These are phyloP conservation scores for Cacoxenus indagator DNA, from an alignment of 2,888 invertebrate species.

Conservation along the genomic window DNA sequence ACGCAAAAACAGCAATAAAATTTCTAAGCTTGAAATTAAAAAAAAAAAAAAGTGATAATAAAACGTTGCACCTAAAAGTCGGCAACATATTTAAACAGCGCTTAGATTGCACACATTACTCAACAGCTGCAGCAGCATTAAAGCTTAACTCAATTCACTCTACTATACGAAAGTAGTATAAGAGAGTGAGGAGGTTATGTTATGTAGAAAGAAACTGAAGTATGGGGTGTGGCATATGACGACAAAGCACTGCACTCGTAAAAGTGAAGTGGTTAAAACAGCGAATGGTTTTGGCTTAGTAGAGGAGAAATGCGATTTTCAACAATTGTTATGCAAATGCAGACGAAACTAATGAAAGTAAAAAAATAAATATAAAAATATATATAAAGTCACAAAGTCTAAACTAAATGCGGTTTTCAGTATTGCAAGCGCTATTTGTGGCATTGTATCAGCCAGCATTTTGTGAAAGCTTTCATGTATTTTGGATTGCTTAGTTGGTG, in stretches of 20 bases:
- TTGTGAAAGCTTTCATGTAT: not conserved
- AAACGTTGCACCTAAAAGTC: not conserved
- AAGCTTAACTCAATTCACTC: too few species aligned
- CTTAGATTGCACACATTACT: not conserved
- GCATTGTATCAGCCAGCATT: too few species aligned
- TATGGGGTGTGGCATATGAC: not conserved
- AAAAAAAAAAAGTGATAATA: not conserved
- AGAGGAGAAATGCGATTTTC: not conserved
- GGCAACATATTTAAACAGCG: not conserved
- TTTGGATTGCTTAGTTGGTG: not conserved
- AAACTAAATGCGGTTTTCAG: too few species aligned
- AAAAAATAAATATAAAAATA: not conserved
- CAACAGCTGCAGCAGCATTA: not conserved
- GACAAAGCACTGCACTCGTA: too few species aligned
- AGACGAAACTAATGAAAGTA: not conserved
- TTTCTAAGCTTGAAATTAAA: not conserved
- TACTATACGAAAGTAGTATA: too few species aligned
- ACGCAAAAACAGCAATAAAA: not conserved
- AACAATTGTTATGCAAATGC: conserved; percentile 21
- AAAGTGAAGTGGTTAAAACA: too few species aligned
- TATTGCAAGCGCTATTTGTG: too few species aligned
- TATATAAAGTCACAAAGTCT: not conserved
- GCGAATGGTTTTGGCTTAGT: not conserved
- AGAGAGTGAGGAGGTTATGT: too few species aligned
- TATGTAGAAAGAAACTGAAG: too few species aligned